Conservation (phyloP, 2,888 invertebrate genomes). For the Entomobrya proxima region DNA sequence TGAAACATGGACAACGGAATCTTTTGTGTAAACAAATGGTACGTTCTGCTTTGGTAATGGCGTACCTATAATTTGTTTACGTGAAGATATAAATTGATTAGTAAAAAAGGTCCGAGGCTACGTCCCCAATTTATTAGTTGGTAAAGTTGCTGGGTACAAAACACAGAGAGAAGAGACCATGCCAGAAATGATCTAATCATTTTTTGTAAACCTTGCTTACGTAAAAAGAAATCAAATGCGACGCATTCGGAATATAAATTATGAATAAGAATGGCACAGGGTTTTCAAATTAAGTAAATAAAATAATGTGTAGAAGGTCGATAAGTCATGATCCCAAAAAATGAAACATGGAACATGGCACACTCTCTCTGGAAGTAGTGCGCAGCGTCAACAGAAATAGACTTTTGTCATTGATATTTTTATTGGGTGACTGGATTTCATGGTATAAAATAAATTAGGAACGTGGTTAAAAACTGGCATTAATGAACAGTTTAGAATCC, state of each 20-base stretch:
- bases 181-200: background rate
- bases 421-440: background rate
- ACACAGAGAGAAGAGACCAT: background rate
- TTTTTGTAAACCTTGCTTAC: too few relatives aligned
- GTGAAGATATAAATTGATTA: too few relatives aligned
- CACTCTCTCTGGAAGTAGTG: background rate
- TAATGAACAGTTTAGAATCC: background rate
- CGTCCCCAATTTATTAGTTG: background rate
- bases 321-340: background rate
- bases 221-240: too few relatives aligned
- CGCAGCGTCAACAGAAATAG: too few relatives aligned
- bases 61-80: too few relatives aligned
- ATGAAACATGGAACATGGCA: background rate
- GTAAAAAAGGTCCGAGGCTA: background rate
- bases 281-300: too few relatives aligned
- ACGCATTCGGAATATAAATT: too few relatives aligned
- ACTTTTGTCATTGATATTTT: too few relatives aligned
- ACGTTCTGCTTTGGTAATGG: background rate
- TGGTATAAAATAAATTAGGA: too few relatives aligned
- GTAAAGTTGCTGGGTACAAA: background rate
- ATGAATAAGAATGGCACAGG: too few relatives aligned
- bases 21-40: background rate
- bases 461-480: background rate
- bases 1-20: too few relatives aligned
- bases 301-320: too few relatives aligned